Conservation (phyloP, 1,140 invertebrate species). For the Anoplophora glabripennis region DNA sequence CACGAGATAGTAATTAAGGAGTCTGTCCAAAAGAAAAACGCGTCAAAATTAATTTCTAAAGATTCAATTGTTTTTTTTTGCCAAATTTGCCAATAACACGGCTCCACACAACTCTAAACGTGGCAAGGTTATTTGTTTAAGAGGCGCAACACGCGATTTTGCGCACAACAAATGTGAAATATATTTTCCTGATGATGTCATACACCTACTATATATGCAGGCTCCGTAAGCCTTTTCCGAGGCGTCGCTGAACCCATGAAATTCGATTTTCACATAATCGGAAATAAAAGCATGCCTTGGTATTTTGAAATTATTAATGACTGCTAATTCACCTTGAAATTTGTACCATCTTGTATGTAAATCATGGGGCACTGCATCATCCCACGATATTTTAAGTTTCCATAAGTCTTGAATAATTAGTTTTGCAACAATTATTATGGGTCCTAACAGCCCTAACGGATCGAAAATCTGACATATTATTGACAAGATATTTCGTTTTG, state of each 20-base stretch:
- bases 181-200: background rate
- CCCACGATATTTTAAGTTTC: constrained; percentile 19
- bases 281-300: background rate
- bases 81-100: constrained; percentile 1
- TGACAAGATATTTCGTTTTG: constrained; percentile 16
- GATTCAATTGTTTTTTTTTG: background rate
- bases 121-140: background rate
- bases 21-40: constrained; percentile 43
- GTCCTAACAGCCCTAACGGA: constrained; percentile 46
- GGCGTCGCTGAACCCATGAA: background rate
- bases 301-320: background rate
- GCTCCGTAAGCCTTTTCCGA: background rate
- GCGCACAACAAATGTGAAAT: background rate
- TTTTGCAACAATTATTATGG: constrained; percentile 46
- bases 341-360: background rate
- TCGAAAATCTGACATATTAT: constrained; percentile 39
- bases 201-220: background rate
- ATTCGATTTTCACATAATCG: background rate
- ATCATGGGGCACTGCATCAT: constrained; percentile 3
- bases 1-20: constrained; percentile 47
- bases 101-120: constrained; percentile 5
- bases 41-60: background rate
- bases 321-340: too few relatives aligned
- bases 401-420: constrained; percentile 51
- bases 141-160: constrained; percentile 4